Evolutionary conservation across 2,888 invertebrate genomes (phyloP), one percentile per base, ranked within the genome.

Genomic region (Scaptomyza parva): DNA sequence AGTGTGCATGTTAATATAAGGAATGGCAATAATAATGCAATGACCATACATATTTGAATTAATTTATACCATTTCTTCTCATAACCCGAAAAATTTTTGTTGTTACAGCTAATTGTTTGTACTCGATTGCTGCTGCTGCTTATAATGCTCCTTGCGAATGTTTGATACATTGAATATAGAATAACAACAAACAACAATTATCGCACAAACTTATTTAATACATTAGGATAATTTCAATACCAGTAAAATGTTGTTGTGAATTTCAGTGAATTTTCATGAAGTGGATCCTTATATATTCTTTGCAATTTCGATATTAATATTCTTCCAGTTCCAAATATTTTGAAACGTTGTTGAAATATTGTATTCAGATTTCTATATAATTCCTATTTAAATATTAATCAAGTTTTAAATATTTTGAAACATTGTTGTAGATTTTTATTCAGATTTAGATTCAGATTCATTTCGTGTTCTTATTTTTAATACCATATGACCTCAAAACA

Each of bases 401-500:
- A 2, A 35, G 14, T 7, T 35, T 7, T 14, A 14, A 14, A 35
- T 35, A 35, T 7, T 14, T 35, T 14, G 35, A 14, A 14, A 14
- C 14, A 9, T 2, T 28, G 14, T 14, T 35, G 35, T 14, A 14
- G n/a, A 3, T 7, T 14, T 2, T 5, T 35, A 47, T 58, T 7
- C 39, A 57, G 30, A 68, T 57, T 61, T 60, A 48, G 54, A 71
- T 45, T 43, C 28, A 33, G 24, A 50, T 51, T 81, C 52, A 65
- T 64, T 78, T 48, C 54, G 64, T 62, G 78, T 71, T 78, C 60
- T 75, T 58, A 80, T 80, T 55, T 63, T 78, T 58, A 3, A 70
- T 69, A 75, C 68, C 64, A 71, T 76, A 80, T 80, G 82, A 60
- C 69, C 71, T 60, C 18, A 0, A 37, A 17, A 37, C 9, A 3